Percentiles rank a stretch among this genome's conserved stretches.
Evolutionary conservation across 2,797 vertebrate species (phyloP).

Genomic region (Otolemur crassicaudatus): DNA sequence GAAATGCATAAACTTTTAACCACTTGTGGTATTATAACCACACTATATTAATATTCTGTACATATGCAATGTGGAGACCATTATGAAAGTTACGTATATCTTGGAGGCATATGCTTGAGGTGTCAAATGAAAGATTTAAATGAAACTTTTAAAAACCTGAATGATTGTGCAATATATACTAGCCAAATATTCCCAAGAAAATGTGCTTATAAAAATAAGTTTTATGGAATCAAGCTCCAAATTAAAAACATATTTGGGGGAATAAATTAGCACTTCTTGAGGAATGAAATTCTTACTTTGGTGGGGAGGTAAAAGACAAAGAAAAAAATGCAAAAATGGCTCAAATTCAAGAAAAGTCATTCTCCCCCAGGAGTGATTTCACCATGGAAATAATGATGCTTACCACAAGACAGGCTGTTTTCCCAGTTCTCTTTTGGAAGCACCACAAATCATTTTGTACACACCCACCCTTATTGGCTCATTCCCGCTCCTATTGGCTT

Average conservation of each 20-base stretch:
- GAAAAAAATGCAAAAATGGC: not conserved
- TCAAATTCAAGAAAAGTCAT: not conserved
- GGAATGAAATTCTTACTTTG: constrained; percentile 55
- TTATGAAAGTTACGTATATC: constrained; percentile 54
- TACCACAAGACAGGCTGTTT: not conserved
- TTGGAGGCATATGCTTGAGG: constrained; percentile 3
- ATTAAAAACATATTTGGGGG: constrained; percentile 71
- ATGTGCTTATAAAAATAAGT: constrained; percentile 55
- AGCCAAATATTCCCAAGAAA: constrained; percentile 62
- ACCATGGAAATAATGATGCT: not conserved
- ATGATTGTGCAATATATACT: not conserved
- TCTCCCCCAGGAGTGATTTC: not conserved
- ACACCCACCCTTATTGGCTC: not conserved
- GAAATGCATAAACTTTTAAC: constrained; percentile 53
- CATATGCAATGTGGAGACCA: constrained; percentile 54
- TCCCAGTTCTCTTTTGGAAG: not conserved
- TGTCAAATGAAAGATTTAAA: constrained; percentile 35
- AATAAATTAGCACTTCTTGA: constrained; percentile 61
- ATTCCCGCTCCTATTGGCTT: no score
- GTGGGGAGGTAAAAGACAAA: constrained; percentile 41
- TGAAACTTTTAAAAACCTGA: constrained; percentile 57
- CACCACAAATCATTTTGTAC: not conserved
- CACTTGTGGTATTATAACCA: constrained; percentile 40
- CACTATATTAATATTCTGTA: constrained; percentile 26
- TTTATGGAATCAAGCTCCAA: constrained; percentile 62